These are phyloP conservation scores for Zoanthus sansibaricus DNA, from an alignment of 92 coral and sea anemone species.

Conservation along the genomic window DNA sequence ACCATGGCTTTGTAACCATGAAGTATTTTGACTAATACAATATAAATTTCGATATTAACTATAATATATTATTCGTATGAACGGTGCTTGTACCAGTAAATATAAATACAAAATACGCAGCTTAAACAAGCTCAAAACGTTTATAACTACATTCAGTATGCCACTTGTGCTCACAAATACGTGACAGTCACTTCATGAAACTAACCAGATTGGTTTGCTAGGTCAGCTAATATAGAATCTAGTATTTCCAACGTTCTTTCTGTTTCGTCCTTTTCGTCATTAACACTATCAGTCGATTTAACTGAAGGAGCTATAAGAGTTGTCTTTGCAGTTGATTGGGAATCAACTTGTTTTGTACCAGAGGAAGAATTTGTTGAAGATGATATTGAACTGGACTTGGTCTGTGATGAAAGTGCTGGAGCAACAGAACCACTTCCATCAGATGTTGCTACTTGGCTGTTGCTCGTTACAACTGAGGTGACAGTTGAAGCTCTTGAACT, in stretches of 20 bases:
- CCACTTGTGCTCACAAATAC: no score
- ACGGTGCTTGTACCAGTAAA: background rate
- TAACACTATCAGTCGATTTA: background rate
- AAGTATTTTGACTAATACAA: background rate
- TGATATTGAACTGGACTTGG: slow-evolving; percentile 1
- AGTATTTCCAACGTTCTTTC: slow-evolving; percentile 49
- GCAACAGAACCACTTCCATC: background rate
- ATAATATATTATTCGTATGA: background rate
- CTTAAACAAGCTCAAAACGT: background rate
- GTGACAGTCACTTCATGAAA: background rate
- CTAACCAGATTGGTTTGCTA: slow-evolving; percentile 39
- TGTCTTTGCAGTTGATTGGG: background rate
- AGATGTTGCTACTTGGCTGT: slow-evolving; percentile 24
- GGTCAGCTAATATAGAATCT: slow-evolving; percentile 43
- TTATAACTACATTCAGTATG: background rate
- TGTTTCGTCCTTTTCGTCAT: slow-evolving; percentile 26
- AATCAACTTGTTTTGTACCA: background rate
- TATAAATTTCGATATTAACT: background rate
- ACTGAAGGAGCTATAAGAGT: slow-evolving; percentile 1
- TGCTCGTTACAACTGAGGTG: background rate
- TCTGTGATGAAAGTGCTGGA: background rate
- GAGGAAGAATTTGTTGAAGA: slow-evolving; percentile 19
- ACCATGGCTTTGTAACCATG: background rate
- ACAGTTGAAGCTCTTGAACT: background rate
- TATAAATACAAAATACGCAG: background rate